Base-by-base conservation (phyloP, 2,888 invertebrate genomes). In the Apamea epomidion region DNA sequence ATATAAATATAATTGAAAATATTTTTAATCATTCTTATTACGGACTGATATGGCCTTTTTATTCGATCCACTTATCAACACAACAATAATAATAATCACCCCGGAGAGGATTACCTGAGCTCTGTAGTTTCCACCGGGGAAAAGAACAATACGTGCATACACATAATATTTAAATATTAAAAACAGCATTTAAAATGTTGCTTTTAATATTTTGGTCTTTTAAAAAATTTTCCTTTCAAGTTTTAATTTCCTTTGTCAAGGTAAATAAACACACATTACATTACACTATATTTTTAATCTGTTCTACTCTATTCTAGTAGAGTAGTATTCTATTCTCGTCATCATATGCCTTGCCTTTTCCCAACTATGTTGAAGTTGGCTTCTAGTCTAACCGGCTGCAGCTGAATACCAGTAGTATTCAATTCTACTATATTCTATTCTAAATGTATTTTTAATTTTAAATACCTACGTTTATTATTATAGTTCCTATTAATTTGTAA, bases 1-100 rank as follows among this genome's bases (percentile, higher is more conserved):
- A n/a, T n/a, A n/a, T n/a, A n/a, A n/a, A n/a, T n/a, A n/a, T n/a
- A n/a, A n/a, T n/a, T n/a, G n/a, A n/a, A n/a, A n/a, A n/a, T 29
- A 29, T 70, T 29, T 70, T 48, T 29, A 1, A 29, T 14, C 10
- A 69, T 29, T 14, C 12, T 21, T 29, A 69, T 1, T 0, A 32
- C 25, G 21, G 2, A 54, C 60, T n/a, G 1, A 48, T 21, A 51
- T 42, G 0, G 5, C 1, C 14, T 29, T 60, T 68, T 54, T 18
- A 54, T 54, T 54, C 16, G 54, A 29, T 29, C 6, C 76, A n/a
- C 65, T 60, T 81, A 84, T 83, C 78, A 78, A 71, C 51, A 32
- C 21, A 21, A 67, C 70, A 51, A 32, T 51, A n/a, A 54, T 32
- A 81, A 45, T 78, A 14, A 78, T 60, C 14, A 42, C 65, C n/a